Evolutionary conservation across 1,140 invertebrate genomes (phyloP), one percentile per base, ranked within the genome.

Genomic region (Gonioctena quinquepunctata): DNA sequence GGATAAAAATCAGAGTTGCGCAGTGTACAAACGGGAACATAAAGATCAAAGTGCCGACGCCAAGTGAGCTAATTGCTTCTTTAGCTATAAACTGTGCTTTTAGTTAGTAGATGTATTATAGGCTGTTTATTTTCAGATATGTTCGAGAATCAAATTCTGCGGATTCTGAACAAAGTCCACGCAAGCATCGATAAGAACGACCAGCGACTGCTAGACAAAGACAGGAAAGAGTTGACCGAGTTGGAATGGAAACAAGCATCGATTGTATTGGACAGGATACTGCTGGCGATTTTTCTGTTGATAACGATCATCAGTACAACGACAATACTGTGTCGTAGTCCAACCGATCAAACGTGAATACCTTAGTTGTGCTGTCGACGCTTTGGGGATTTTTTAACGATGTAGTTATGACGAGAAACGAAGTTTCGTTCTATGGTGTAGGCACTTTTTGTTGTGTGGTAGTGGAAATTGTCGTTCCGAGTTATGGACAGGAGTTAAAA

Each of bases 241-340:
- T 80, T 90, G 16, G 92, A 93, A 80, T 94, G 92, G 92, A 92
- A 93, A 79, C 90, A 93, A 79, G 87, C 93, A 26, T 91, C 92
- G 0, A 82, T 93, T n/a, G 90, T 93, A 2, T 84, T 88, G 68
- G 88, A 90, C 81, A 83, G 92, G 7, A 84, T 90, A 48, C 83
- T 93, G 0, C 84, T 93, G 11, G 86, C 89, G 72, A 80, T 90
- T 19, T 94, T 94, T 78, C 84, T 91, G 59, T 79, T 91, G 18
- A 87, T 88, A 16, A 92, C 90, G 0, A 84, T 87, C 19, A 84
- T 90, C 42, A 88, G 88, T 2, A 89, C 89, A 5, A 86, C 89
- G 0, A 85, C 88, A 18, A 91, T 91, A 66, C 81, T 90, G 13
- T 89, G 87, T 65, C 87, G 88, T 2, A 72, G 71, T 61, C 71